Percentiles rank a stretch among this genome's conserved stretches.
phyloP scores from a whole-genome alignment of 2,113 vertebrate species.

The Rhombomys opimus region DNA sequence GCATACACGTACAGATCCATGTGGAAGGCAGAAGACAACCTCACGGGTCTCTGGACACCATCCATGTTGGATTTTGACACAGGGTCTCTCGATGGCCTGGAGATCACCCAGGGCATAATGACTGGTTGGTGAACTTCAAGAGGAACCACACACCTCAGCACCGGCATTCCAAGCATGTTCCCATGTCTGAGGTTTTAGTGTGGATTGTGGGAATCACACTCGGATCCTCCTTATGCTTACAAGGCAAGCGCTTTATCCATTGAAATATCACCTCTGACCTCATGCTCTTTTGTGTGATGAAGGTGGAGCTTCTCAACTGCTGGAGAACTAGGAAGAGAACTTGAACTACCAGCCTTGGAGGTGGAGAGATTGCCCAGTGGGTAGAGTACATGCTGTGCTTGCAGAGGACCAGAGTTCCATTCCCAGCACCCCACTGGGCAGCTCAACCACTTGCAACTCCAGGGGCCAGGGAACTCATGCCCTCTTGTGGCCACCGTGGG shows the following conservation, averaged over 20 bases:
- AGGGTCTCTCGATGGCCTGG: not conserved
- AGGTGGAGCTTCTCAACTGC: constrained; percentile 22
- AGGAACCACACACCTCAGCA: not conserved
- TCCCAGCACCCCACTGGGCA: not conserved
- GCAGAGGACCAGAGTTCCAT: not conserved
- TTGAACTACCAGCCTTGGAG: not conserved
- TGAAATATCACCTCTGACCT: not conserved
- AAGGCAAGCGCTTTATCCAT: not conserved
- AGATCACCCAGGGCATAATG: not conserved
- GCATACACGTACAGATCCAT: not conserved
- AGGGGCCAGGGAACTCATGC: not conserved
- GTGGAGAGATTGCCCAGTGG: not conserved
- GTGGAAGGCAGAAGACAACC: not conserved
- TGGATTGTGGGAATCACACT: not conserved
- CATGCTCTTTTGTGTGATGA: not conserved
- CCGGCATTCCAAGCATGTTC: not conserved
- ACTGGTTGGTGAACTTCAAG: not conserved
- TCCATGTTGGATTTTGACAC: not conserved
- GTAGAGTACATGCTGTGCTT: not conserved
- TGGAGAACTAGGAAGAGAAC: not conserved
- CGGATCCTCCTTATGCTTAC: too few relatives aligned
- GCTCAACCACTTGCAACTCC: not conserved
- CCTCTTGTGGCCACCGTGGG: not conserved
- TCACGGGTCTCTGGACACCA: too few relatives aligned
- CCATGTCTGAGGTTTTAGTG: not conserved